A percentile compares a stretch with the other conserved stretches of the same genome.
phyloP scores from a whole-genome alignment of 1,140 invertebrate species.

The Lamellibrachia luymesi region DNA sequence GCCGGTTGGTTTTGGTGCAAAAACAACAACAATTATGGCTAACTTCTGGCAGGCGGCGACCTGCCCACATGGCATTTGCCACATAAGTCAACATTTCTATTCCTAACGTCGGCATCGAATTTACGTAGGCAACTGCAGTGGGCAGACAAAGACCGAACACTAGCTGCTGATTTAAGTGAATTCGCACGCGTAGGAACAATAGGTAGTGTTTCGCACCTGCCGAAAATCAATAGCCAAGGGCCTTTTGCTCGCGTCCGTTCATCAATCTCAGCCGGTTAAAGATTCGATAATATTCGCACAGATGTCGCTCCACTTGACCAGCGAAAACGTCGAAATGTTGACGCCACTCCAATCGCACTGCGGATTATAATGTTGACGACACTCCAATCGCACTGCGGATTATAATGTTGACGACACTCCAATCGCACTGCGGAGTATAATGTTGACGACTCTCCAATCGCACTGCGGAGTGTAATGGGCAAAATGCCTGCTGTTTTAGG shows the following conservation, averaged over 20 bases:
- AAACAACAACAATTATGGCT: not conserved
- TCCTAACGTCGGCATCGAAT: not conserved
- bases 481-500: too few relatives aligned
- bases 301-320: not conserved
- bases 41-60: not conserved
- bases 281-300: not conserved
- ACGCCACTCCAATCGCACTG: not conserved
- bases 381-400: not conserved
- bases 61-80: not conserved
- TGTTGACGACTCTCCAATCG: not conserved
- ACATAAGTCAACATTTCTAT: not conserved
- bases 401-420: not conserved
- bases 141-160: not conserved
- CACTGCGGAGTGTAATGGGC: too few relatives aligned
- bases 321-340: not conserved
- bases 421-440: not conserved
- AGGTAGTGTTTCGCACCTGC: not conserved
- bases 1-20: not conserved
- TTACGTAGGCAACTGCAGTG: not conserved
- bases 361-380: not conserved
- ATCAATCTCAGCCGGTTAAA: not conserved
- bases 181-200: not conserved
- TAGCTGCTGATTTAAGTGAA: not conserved
- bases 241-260: not conserved
- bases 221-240: not conserved